phyloP scores from a whole-genome alignment of 2,888 invertebrate genomes.

The Rutpela maculata region DNA sequence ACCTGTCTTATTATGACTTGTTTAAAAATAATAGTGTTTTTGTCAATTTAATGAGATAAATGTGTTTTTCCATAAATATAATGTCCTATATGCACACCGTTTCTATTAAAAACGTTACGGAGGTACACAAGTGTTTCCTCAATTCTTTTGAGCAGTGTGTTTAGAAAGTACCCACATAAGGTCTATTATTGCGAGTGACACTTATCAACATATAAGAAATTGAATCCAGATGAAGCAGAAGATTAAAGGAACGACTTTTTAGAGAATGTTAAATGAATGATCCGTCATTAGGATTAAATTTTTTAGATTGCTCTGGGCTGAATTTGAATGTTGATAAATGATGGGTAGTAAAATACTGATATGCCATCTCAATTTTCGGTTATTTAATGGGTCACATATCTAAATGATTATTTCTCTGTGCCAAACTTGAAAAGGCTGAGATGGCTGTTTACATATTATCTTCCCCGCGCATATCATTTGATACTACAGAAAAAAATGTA shows the following conservation, averaged over 20 bases:
- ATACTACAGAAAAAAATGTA: neutral
- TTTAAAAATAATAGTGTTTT: too few species aligned
- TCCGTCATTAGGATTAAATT: neutral
- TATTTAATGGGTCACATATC: neutral
- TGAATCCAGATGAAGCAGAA: neutral
- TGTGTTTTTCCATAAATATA: too few species aligned
- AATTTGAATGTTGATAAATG: neutral
- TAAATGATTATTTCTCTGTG: neutral
- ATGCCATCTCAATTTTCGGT: neutral
- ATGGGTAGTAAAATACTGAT: neutral
- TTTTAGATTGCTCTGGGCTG: neutral
- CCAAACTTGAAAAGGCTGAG: neutral
- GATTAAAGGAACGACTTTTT: neutral
- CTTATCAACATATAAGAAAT: neutral
- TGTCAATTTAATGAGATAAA: too few species aligned
- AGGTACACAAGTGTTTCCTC: too few species aligned
- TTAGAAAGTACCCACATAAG: too few species aligned
- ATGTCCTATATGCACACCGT: too few species aligned
- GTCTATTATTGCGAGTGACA: too few species aligned
- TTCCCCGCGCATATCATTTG: neutral
- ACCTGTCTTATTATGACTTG: too few species aligned
- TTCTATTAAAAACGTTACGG: too few species aligned
- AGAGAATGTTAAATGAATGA: neutral
- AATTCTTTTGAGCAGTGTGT: too few species aligned
- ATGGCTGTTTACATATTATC: neutral